Percentiles rank a stretch among this genome's conserved stretches.
Conservation (phyloP, 2,888 invertebrate species). For the Antheraea assamensis region DNA sequence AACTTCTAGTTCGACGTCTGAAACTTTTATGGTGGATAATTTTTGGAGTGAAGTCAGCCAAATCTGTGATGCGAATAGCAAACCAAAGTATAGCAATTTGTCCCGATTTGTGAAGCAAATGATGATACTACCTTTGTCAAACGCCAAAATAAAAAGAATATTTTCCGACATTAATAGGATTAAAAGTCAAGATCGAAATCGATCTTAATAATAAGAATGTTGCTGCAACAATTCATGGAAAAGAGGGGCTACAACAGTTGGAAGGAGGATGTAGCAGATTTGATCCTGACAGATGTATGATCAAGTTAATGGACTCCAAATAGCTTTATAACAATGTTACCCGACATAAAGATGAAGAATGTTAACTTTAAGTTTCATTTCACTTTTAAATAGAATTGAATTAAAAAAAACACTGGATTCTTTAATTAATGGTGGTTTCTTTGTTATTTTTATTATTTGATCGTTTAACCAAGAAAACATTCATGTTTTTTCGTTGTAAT, state of each 20-base stretch:
- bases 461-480: too few species aligned
- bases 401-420: background rate
- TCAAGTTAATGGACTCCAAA: conserved; percentile 26
- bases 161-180: background rate
- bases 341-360: background rate
- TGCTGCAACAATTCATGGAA: conserved; percentile 17
- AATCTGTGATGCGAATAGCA: too few species aligned
- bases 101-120: too few species aligned
- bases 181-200: conserved; percentile 13
- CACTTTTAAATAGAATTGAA: background rate
- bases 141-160: too few species aligned
- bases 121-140: too few species aligned
- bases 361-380: conserved; percentile 11
- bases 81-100: too few species aligned
- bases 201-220: conserved; percentile 22
- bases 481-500: too few species aligned
- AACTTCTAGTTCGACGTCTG: too few species aligned
- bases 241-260: conserved; percentile 13
- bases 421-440: background rate
- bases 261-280: conserved; percentile 16
- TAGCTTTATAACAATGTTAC: conserved; percentile 9
- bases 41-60: too few species aligned
- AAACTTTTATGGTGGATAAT: too few species aligned
- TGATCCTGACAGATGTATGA: too few species aligned
- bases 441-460: background rate